These are phyloP conservation scores for Phoeniculus purpureus DNA, from an alignment of 2,797 vertebrate genomes.

Conservation along the genomic window DNA sequence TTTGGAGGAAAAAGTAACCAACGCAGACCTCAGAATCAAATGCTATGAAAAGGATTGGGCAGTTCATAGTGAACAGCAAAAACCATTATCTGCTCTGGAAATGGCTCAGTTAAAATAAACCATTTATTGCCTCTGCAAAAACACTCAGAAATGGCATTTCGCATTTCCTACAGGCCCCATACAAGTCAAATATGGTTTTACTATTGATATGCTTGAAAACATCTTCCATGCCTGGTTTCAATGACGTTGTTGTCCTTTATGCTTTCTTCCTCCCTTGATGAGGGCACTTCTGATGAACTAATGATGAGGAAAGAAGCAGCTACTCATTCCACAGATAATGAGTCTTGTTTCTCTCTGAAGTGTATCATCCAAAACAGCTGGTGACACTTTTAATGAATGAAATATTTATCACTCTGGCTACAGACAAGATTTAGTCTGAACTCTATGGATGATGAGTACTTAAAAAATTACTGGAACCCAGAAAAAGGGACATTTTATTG, in stretches of 20 bases:
- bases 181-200: neutral
- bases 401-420: conserved; percentile 31
- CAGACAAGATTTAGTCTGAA: conserved; percentile 12
- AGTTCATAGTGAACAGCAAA: neutral
- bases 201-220: neutral
- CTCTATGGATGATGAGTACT: neutral
- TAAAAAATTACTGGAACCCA: neutral
- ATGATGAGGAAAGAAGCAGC: conserved; percentile 9
- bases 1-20: neutral
- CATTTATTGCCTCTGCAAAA: neutral
- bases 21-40: neutral
- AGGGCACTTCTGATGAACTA: neutral
- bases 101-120: neutral
- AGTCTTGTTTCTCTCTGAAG: conserved; percentile 17
- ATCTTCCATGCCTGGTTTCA: neutral
- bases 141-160: neutral
- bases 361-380: conserved; percentile 10
- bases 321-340: conserved; percentile 3
- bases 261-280: neutral
- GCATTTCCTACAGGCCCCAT: neutral
- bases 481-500: neutral
- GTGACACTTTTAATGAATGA: conserved; percentile 20
- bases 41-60: rapidly evolving
- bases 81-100: neutral
- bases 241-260: neutral